Evolutionary conservation across 1,140 invertebrate species (phyloP).

Genomic region (Aphaenogaster floridana): DNA sequence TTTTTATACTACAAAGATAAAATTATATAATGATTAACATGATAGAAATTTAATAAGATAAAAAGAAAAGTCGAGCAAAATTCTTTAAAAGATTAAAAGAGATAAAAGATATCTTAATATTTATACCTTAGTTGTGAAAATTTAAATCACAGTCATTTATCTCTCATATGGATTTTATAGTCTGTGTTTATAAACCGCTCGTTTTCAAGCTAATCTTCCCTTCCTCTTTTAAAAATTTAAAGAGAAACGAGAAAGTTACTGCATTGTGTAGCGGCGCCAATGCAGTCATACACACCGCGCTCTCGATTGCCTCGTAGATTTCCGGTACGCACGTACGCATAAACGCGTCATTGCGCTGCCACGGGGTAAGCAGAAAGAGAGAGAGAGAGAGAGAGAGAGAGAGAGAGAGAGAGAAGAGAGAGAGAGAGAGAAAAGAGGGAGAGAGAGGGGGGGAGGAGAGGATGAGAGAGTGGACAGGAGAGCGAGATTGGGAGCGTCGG

Average conservation of each 20-base stretch:
- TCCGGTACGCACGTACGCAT: slow-evolving; percentile 36
- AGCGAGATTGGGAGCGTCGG: slow-evolving; percentile 25
- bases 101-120: slow-evolving; percentile 6
- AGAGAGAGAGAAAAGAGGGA: not conserved
- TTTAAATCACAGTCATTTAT: not conserved
- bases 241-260: not conserved
- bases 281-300: not conserved
- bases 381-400: not conserved
- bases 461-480: not conserved
- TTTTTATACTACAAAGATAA: slow-evolving; percentile 9
- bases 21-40: not conserved
- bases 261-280: slow-evolving; percentile 1
- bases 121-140: not conserved
- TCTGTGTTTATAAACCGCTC: not conserved
- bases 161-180: not conserved
- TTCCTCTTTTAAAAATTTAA: not conserved
- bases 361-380: not conserved
- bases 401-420: not conserved
- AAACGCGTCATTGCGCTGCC: slow-evolving; percentile 38
- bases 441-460: not conserved
- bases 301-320: slow-evolving; percentile 48
- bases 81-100: not conserved
- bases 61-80: not conserved
- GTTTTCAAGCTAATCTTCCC: not conserved
- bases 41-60: not conserved